A percentile compares a stretch with the other conserved stretches of the same genome.
Conservation (phyloP, 2,888 invertebrate genomes). For the Tenodera sinensis region DNA sequence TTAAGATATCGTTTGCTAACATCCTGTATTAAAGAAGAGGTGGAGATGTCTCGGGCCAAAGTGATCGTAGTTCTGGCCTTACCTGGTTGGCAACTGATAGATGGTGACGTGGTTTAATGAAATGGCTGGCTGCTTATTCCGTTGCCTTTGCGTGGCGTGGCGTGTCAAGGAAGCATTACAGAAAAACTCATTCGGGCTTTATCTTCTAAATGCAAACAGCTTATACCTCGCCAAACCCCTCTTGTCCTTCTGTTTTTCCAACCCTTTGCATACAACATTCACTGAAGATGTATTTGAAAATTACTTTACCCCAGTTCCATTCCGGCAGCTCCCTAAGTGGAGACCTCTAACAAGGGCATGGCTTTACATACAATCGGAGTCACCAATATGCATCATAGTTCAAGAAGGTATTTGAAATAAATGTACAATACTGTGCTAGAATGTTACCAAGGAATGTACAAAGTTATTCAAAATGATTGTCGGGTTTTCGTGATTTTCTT, state of each 20-base stretch:
- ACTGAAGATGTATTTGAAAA: background rate
- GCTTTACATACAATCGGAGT: too few species aligned
- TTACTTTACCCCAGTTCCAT: background rate
- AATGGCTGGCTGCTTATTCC: background rate
- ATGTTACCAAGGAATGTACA: too few species aligned
- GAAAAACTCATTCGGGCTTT: background rate
- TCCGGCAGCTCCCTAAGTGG: background rate
- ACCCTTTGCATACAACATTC: background rate
- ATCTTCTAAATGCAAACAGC: background rate
- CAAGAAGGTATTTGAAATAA: background rate
- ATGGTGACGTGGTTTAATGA: background rate
- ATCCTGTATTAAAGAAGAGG: background rate
- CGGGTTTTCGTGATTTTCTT: too few species aligned
- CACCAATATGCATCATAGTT: background rate
- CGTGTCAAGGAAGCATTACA: background rate
- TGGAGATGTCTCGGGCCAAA: background rate
- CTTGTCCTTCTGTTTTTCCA: background rate
- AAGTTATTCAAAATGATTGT: too few species aligned
- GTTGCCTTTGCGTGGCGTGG: background rate
- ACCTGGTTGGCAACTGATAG: background rate
- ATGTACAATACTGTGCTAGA: background rate
- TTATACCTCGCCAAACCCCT: background rate
- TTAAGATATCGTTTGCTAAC: background rate
- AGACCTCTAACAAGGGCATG: background rate
- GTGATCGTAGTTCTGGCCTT: background rate